phyloP scores from a whole-genome alignment of 2,888 invertebrate genomes.

The Ochropleura leucogaster region DNA sequence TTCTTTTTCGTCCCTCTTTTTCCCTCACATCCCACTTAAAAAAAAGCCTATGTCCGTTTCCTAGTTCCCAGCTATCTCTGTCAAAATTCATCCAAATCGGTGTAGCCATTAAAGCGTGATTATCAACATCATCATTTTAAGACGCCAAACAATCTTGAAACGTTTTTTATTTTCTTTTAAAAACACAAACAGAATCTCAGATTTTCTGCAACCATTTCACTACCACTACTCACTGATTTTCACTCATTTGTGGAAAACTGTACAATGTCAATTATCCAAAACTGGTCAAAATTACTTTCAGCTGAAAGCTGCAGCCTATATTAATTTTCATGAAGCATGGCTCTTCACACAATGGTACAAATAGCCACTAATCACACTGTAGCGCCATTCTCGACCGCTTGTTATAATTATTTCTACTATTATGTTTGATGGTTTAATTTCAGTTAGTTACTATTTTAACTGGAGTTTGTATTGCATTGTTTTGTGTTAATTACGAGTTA shows the following conservation, averaged over 20 bases:
- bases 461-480: slow-evolving; percentile 8
- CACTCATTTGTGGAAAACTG: slow-evolving; percentile 1
- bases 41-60: no score
- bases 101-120: no score
- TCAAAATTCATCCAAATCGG: no score
- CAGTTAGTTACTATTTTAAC: slow-evolving; percentile 33
- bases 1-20: no score
- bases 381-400: slow-evolving; percentile 14
- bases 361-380: slow-evolving; percentile 42
- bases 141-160: background rate
- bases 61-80: no score
- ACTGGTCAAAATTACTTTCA: slow-evolving; percentile 17
- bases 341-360: slow-evolving; percentile 44
- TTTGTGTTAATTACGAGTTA: slow-evolving; percentile 27
- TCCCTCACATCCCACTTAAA: no score
- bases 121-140: background rate
- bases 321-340: slow-evolving; percentile 52
- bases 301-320: slow-evolving; percentile 34
- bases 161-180: background rate
- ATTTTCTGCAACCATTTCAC: background rate
- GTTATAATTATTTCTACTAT: slow-evolving; percentile 39
- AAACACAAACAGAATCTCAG: background rate
- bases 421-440: slow-evolving; percentile 48
- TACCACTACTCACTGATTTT: slow-evolving; percentile 11
- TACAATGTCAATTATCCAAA: slow-evolving; percentile 20